These are phyloP conservation scores for Pelodytes ibericus DNA, from an alignment of 2,797 vertebrate genomes.

Conservation along the genomic window DNA sequence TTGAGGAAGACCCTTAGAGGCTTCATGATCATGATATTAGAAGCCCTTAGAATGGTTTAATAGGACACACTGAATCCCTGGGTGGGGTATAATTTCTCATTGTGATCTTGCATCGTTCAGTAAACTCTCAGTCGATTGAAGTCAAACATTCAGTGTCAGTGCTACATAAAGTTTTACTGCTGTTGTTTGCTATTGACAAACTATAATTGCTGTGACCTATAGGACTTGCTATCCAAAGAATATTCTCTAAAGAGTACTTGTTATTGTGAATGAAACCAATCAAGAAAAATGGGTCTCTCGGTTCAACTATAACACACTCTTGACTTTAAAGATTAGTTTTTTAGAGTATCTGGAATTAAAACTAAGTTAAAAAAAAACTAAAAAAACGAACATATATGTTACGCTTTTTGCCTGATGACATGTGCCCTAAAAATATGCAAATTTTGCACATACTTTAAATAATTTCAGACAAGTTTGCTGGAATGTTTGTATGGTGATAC, in stretches of 20 bases:
- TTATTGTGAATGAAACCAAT: constrained; percentile 28
- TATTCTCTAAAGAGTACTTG: constrained; percentile 10
- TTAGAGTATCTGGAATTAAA: constrained; percentile 2
- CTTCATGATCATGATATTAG: constrained; percentile 31
- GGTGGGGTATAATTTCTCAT: constrained; percentile 24
- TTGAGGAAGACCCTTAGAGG: constrained; percentile 21
- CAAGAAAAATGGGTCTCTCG: not conserved
- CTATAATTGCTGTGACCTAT: constrained; percentile 29
- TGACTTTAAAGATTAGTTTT: not conserved
- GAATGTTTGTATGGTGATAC: too few relatives aligned
- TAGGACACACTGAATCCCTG: constrained; percentile 28
- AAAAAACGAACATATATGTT: too few relatives aligned
- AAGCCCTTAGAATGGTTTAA: constrained; percentile 40
- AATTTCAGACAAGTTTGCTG: too few relatives aligned
- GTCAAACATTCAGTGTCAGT: not conserved
- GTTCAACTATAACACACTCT: not conserved
- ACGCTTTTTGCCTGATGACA: too few relatives aligned
- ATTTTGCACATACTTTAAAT: too few relatives aligned
- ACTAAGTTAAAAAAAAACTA: too few relatives aligned
- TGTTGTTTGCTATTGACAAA: constrained; percentile 16
- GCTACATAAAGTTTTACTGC: constrained; percentile 16
- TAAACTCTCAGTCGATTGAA: constrained; percentile 19
- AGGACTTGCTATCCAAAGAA: constrained; percentile 5
- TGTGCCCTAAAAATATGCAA: too few relatives aligned
- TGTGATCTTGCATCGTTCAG: constrained; percentile 12